These are phyloP conservation scores for Rhynchopsitta pachyrhyncha DNA, from an alignment of 2,113 vertebrate genomes.

Conservation along the genomic window DNA sequence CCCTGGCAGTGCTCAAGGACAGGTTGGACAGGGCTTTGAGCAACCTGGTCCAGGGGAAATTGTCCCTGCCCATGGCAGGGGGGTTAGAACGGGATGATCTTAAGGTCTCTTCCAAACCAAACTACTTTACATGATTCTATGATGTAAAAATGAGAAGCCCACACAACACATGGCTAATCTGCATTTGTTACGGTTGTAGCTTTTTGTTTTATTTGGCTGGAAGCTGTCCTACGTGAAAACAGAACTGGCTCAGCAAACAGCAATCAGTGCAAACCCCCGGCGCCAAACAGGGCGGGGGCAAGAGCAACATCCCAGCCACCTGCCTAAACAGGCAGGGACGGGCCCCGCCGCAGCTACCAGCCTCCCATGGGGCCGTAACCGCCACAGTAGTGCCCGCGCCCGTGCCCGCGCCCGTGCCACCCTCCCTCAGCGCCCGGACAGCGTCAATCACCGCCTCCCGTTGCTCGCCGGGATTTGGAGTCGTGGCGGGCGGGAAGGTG, in stretches of 20 bases:
- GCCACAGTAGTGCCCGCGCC: no score
- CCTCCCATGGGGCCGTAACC: fast-evolving
- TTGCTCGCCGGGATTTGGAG: background rate
- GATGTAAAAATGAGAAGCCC: fast-evolving
- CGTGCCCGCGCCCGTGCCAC: no score
- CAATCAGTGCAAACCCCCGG: fast-evolving
- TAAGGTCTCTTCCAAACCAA: background rate
- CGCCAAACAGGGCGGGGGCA: no score
- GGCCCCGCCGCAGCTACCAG: no score
- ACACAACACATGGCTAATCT: fast-evolving
- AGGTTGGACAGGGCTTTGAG: background rate
- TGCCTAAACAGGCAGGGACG: background rate
- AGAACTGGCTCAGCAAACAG: fast-evolving
- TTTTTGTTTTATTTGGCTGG: background rate
- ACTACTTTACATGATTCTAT: background rate
- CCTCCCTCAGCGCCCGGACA: no score
- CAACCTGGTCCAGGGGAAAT: background rate
- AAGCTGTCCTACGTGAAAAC: background rate
- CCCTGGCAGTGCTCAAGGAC: background rate
- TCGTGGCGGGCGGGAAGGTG: fast-evolving
- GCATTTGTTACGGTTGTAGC: background rate
- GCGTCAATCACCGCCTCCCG: fast-evolving
- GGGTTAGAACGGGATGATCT: background rate
- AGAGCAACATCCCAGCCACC: background rate
- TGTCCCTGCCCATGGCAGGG: background rate